Conservation (phyloP, 2,113 vertebrate species). For the Setophaga coronata region DNA sequence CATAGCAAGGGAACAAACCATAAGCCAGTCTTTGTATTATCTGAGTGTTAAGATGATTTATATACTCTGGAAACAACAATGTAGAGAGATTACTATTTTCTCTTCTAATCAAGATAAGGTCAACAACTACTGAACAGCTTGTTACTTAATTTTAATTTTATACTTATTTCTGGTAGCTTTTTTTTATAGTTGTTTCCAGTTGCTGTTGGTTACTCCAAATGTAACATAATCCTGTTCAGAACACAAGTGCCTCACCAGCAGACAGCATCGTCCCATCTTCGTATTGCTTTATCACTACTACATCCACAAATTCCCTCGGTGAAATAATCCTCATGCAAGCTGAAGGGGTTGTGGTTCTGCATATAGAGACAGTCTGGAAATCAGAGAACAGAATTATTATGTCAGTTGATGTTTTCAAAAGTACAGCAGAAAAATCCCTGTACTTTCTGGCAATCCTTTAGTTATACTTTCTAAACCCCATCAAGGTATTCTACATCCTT, state of each 20-base stretch:
- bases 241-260: conserved; percentile 78
- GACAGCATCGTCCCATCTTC: conserved; percentile 88
- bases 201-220: not conserved
- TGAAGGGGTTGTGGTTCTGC: conserved; percentile 87
- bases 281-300: conserved; percentile 81
- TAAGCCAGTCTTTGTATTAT: not conserved
- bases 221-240: fast-evolving
- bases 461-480: not conserved
- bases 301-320: conserved; percentile 92
- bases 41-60: not conserved
- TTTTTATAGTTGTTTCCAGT: not conserved
- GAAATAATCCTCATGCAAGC: conserved; percentile 94
- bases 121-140: not conserved
- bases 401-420: not conserved
- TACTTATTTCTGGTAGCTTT: not conserved
- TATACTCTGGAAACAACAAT: fast-evolving
- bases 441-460: not conserved
- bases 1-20: not conserved
- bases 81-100: not conserved
- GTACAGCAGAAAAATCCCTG: not conserved
- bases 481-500: not conserved
- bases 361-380: conserved; percentile 80
- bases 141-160: not conserved
- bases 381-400: not conserved
- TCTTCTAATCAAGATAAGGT: not conserved